These are phyloP conservation scores for Toxonevra muliebris DNA, from an alignment of 2,888 invertebrate species.

Conservation along the genomic window DNA sequence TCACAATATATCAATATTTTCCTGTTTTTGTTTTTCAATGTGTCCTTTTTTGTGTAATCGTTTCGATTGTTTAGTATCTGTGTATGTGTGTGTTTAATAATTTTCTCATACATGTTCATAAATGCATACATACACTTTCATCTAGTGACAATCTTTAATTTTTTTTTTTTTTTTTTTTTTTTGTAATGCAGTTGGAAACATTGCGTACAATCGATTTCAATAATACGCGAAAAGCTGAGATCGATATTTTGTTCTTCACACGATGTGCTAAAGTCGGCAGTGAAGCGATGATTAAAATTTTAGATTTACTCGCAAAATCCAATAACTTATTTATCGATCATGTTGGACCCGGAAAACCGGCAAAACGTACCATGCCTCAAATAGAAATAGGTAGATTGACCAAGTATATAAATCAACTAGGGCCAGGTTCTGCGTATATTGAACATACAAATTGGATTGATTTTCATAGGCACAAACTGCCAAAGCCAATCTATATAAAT, in stretches of 20 bases:
- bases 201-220: slow-evolving; percentile 67
- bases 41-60: too few relatives aligned
- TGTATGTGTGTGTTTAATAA: too few relatives aligned
- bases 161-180: background rate
- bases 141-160: background rate
- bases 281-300: slow-evolving; percentile 82
- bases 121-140: too few relatives aligned
- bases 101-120: too few relatives aligned
- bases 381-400: slow-evolving; percentile 78
- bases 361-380: slow-evolving; percentile 64
- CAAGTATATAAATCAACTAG: slow-evolving; percentile 67
- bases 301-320: slow-evolving; percentile 43
- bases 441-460: slow-evolving; percentile 91
- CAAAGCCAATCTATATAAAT: slow-evolving; percentile 86
- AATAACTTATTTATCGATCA: slow-evolving; percentile 69
- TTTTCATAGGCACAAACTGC: slow-evolving; percentile 78
- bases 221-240: slow-evolving; percentile 78
- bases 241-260: slow-evolving; percentile 85
- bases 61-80: too few relatives aligned
- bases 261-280: slow-evolving; percentile 92
- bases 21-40: too few relatives aligned
- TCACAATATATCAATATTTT: too few relatives aligned
- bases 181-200: slow-evolving; percentile 39
- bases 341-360: slow-evolving; percentile 61
- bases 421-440: slow-evolving; percentile 82